Evolutionary conservation across 2,888 invertebrate genomes (phyloP).

Genomic region (Carabus problematicus): DNA sequence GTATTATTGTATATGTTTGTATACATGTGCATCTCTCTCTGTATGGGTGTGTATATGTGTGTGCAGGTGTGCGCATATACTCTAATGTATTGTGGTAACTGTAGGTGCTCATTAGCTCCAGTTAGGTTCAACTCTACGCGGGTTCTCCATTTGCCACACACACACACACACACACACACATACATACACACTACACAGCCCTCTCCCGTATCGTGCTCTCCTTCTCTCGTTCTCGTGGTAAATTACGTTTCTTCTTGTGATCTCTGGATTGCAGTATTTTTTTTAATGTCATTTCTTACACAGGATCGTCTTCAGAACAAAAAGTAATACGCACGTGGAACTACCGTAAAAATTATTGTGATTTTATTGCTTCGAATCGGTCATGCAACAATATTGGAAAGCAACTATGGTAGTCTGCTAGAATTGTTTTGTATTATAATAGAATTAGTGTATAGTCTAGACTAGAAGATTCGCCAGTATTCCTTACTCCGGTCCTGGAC

Average conservation of each 20-base stretch:
- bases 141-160: too few species aligned
- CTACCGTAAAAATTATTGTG: neutral
- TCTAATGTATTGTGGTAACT: slow-evolving; percentile 25
- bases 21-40: too few species aligned
- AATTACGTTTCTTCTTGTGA: neutral
- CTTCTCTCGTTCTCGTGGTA: too few species aligned
- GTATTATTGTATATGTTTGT: too few species aligned
- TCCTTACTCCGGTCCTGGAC: slow-evolving; percentile 1
- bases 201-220: neutral
- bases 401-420: too few species aligned
- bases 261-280: slow-evolving; percentile 28
- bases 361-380: neutral
- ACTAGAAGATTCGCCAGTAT: neutral
- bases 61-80: neutral
- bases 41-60: too few species aligned
- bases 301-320: neutral
- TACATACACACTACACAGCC: too few species aligned
- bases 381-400: too few species aligned
- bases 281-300: slow-evolving; percentile 3
- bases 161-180: too few species aligned
- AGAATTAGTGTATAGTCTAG: too few species aligned
- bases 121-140: slow-evolving; percentile 3
- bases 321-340: neutral
- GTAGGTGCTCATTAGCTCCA: slow-evolving; percentile 34
- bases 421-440: too few species aligned